Evolutionary conservation across 2,888 invertebrate genomes (phyloP).

Genomic region (Pyrocoelia pectoralis): DNA sequence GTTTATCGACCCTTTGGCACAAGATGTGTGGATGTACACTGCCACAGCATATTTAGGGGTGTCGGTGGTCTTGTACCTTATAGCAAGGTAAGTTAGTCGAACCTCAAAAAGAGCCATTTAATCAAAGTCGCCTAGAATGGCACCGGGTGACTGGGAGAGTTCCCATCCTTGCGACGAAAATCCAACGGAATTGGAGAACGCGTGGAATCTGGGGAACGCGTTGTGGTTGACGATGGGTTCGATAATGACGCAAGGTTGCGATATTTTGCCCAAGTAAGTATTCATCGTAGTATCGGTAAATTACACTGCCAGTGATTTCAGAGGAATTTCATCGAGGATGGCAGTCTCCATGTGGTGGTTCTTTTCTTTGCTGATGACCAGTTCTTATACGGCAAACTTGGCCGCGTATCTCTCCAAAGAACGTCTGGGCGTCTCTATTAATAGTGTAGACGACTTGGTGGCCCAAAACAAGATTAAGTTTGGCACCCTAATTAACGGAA

Average conservation of each 20-base stretch:
- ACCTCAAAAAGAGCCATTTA: too few relatives aligned
- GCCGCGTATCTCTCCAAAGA: conserved; percentile 93
- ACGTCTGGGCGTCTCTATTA: conserved; percentile 87
- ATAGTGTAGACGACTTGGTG: conserved; percentile 89
- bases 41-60: conserved; percentile 84
- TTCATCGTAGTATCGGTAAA: background rate
- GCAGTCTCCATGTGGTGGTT: conserved; percentile 94
- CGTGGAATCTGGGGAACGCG: conserved; percentile 87
- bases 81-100: conserved; percentile 63
- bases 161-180: conserved; percentile 90
- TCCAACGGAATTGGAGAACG: conserved; percentile 88
- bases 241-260: conserved; percentile 93
- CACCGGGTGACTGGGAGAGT: conserved; percentile 93
- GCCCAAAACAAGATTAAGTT: conserved; percentile 95
- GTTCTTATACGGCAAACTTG: conserved; percentile 93
- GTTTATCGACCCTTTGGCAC: conserved; percentile 86
- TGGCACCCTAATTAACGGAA: conserved; percentile 88
- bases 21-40: conserved; percentile 90
- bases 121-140: conserved; percentile 62
- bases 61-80: conserved; percentile 80
- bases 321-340: conserved; percentile 88
- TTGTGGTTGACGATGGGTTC: conserved; percentile 94
- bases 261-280: conserved; percentile 85
- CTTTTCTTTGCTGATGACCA: conserved; percentile 89
- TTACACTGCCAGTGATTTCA: conserved; percentile 52